Evolutionary conservation across 2,888 invertebrate species (phyloP).

Genomic region (Hybos culiciformis): DNA sequence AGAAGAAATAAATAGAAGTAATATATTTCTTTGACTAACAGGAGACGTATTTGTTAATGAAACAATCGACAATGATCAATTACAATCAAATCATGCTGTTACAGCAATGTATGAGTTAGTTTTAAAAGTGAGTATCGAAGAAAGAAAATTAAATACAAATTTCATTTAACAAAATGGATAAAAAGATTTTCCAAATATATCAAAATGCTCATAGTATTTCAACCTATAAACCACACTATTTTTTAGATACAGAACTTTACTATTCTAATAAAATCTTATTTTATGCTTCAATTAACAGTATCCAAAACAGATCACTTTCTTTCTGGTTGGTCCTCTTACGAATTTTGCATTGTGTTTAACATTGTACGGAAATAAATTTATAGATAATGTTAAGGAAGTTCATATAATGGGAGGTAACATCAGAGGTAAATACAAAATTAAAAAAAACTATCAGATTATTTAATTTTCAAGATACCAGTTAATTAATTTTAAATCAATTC

Average conservation of each 20-base stretch:
- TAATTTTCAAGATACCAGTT: neutral
- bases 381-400: slow-evolving; percentile 48
- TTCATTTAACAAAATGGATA: too few species aligned
- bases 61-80: slow-evolving; percentile 34
- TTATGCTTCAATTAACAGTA: slow-evolving; percentile 20
- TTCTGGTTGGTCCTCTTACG: slow-evolving; percentile 62
- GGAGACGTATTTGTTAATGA: too few species aligned
- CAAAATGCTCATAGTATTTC: too few species aligned
- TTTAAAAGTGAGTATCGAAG: slow-evolving; percentile 41
- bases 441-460: too few species aligned
- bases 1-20: too few species aligned
- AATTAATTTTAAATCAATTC: slow-evolving; percentile 5
- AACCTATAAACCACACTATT: too few species aligned
- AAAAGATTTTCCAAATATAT: too few species aligned
- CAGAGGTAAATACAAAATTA: slow-evolving; percentile 49
- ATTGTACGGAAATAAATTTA: slow-evolving; percentile 51
- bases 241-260: too few species aligned
- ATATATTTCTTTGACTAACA: too few species aligned
- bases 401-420: slow-evolving; percentile 70
- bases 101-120: slow-evolving; percentile 45
- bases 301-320: slow-evolving; percentile 44
- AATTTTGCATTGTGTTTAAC: slow-evolving; percentile 63
- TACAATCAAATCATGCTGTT: slow-evolving; percentile 44
- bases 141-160: too few species aligned
- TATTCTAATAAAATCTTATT: too few species aligned